Evolutionary conservation across 2,797 vertebrate species (phyloP), one percentile per base, ranked within the genome.

Genomic region (Novumbra hubbsi): DNA sequence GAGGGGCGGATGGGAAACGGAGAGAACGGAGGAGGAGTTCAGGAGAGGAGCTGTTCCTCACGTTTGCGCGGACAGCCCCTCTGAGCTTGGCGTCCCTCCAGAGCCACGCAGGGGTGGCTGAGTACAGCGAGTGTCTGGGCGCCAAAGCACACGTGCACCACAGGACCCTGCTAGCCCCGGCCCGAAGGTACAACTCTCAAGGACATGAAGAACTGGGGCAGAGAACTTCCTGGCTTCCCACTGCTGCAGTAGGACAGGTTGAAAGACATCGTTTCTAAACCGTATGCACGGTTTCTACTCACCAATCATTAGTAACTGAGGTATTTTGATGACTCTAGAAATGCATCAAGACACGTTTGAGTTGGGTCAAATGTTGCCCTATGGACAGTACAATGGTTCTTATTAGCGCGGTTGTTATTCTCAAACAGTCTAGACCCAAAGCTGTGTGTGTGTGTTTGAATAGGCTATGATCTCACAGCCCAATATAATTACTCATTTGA

Each of bases 101-200:
- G 91, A 91, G 92, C 89, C 86, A 87, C 81, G 89, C 89, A 83
- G 89, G 88, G 91, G 88, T 77, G 80, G 89, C 79, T 83, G 89
- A 86, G 88, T 88, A 86, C 90, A 89, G 91, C 87, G 77, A 90
- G 89, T 90, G 90, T 78, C 84, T 78, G 89, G 88, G 92, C 84
- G 89, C 91, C 88, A 88, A 88, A 89, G 91, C 92, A 90, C 92
- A 93, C 89, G 93, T 87, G 92, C 93, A 87, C 93, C 78, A 75
- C 91, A 88, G 93, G 93, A 93, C 89, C 90, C 90, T 88, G 87
- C 81, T 89, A 92, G 89, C 88, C 90, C 86, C 89, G 75, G 93
- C 93, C 91, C 80, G 87, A 88, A 93, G 93, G 92, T 91, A 92
- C 88, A 92, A 92, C 92, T 93, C 92, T 94, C 92, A 94, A 94